These are phyloP conservation scores for Rhodophaea formosa DNA, from an alignment of 2,888 invertebrate species.

Conservation along the genomic window DNA sequence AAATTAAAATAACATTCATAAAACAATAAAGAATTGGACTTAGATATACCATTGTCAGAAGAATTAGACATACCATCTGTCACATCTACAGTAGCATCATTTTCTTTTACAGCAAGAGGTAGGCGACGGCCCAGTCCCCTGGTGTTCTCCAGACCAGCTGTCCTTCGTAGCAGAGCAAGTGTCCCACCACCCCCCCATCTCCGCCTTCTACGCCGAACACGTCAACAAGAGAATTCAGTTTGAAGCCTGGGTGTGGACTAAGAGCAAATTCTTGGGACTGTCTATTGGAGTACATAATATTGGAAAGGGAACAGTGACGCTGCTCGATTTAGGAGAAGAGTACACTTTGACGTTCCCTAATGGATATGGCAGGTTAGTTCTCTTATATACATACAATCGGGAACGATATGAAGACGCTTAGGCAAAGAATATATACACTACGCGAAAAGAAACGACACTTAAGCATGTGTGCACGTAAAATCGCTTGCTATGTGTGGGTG, in stretches of 20 bases:
- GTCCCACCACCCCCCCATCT: constrained; percentile 99
- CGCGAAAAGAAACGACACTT: no score
- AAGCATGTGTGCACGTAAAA: no score
- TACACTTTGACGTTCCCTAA: constrained; percentile 98
- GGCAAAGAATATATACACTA: no score
- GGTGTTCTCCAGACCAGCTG: constrained; percentile 93
- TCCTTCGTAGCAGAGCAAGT: constrained; percentile 99
- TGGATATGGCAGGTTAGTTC: constrained; percentile 93
- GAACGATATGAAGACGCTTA: no score
- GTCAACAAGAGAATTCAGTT: constrained; percentile 95
- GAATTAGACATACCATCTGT: no score
- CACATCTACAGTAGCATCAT: no score
- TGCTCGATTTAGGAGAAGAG: constrained; percentile 95
- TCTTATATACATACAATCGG: no score
- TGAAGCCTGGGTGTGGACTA: constrained; percentile 98
- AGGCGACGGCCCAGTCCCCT: constrained; percentile 93
- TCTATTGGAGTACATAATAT: constrained; percentile 99
- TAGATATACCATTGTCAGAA: no score
- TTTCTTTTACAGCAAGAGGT: constrained; percentile 65
- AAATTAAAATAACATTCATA: no score
- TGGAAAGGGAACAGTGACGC: constrained; percentile 94
- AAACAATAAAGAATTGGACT: no score
- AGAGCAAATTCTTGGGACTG: constrained; percentile 98
- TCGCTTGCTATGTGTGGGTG: no score
- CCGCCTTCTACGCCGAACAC: constrained; percentile 99